Base-by-base conservation (phyloP, 2,888 invertebrate genomes). In the Pseudoips prasinana region DNA sequence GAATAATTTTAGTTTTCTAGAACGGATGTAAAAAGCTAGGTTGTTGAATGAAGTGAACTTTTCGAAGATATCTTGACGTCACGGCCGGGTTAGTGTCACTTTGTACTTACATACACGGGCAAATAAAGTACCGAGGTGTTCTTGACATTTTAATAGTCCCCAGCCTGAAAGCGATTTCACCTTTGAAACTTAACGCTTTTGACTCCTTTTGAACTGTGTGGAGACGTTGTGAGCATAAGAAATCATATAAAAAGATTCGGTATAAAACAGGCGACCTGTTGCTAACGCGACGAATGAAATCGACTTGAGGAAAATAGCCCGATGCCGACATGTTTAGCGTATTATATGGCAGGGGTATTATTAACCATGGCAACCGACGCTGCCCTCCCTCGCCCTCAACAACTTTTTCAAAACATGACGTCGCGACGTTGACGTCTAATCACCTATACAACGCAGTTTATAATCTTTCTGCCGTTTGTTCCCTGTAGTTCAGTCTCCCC, bases 351-450 rank as follows among this genome's bases (percentile, higher is more conserved):
- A 30, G 40, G 66, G 66, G 83, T 71, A 81, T 87, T 85, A 86
- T 74, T 81, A 80, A 73, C 87, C 86, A 86, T 86, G 80, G 80
- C 78, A 84, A 86, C 87, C 64, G 58, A 37, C 59, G 54, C 33
- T 52, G 29, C 30, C 42, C 46, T 57, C 78, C 80, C 75, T 67
- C 71, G 51, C 73, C 71, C 75, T 69, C 64, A 23, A 60, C 58
- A 71, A 72, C 72, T 81, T 83, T 80, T 82, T 77, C 70, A 71
- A 81, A 85, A 80, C 74, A 77, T 73, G 76, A 62, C 71, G 66
- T 73, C 76, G 62, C 71, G 66, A 73, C 64, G 65, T 72, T 76
- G 75, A 72, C 76, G 73, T 75, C 76, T 83, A 83, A 84, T 85
- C 83, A 81, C 79, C 84, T 77, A 82, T 77, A 81, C 72, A 83